Percentiles rank a stretch among this genome's conserved stretches.
Conservation (phyloP, 2,113 vertebrate genomes). For the Caretta caretta region DNA sequence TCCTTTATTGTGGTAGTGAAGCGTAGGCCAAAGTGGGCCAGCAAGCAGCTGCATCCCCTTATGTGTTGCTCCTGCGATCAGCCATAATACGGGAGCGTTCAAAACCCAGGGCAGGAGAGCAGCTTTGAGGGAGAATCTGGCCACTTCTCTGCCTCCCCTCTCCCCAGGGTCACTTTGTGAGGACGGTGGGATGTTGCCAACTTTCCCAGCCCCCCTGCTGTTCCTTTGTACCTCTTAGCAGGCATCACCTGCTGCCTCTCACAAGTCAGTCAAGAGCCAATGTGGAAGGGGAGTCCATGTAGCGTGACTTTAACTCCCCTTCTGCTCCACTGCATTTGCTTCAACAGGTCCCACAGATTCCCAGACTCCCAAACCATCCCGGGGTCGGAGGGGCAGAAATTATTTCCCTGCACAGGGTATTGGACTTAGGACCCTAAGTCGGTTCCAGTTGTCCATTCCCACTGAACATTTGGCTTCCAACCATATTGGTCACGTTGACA, state of each 20-base stretch:
- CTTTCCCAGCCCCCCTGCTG: no score
- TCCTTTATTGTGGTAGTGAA: no score
- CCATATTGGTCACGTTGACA: background rate
- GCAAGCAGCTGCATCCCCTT: background rate
- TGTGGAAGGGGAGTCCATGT: background rate
- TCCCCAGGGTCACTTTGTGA: background rate
- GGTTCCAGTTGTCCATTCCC: background rate
- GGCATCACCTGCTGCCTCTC: background rate
- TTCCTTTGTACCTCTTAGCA: background rate
- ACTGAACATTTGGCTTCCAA: background rate
- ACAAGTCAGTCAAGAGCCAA: background rate
- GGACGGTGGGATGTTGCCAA: no score
- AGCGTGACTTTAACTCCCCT: background rate
- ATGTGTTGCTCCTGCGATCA: background rate
- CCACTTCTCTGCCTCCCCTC: background rate
- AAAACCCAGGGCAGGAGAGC: background rate
- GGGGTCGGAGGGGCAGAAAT: background rate
- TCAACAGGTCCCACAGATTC: background rate
- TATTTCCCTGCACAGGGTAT: background rate
- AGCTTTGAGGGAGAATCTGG: background rate
- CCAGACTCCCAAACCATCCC: no score
- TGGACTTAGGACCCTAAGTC: background rate
- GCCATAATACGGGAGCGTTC: background rate
- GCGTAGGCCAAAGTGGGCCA: no score
- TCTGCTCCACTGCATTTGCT: background rate